These are phyloP conservation scores for Himalopsyche anomala DNA, from an alignment of 2,888 invertebrate species.

Conservation along the genomic window DNA sequence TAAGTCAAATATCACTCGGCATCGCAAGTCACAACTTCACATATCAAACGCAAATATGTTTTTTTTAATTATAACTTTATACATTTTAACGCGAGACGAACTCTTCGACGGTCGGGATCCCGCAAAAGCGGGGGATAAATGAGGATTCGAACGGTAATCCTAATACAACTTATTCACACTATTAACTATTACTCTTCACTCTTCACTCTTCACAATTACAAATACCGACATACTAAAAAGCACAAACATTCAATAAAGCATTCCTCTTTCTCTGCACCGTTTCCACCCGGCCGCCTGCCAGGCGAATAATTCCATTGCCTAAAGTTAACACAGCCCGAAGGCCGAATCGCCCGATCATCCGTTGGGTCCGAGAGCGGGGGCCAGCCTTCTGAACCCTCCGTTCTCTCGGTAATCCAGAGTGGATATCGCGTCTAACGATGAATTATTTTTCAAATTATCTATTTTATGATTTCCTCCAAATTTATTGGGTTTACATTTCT, in stretches of 20 bases:
- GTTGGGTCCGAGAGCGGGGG: conserved; percentile 64
- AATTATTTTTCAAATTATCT: conserved; percentile 61
- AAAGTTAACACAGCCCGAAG: conserved; percentile 24
- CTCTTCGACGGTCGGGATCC: conserved; percentile 36
- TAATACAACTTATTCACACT: conserved; percentile 44
- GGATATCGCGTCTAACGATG: conserved; percentile 55
- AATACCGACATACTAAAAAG: conserved; percentile 29
- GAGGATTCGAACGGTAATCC: conserved; percentile 47
- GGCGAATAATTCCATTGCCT: conserved; percentile 57
- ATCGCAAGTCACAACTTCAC: conserved; percentile 23
- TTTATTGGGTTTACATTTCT: conserved; percentile 49
- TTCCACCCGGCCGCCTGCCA: conserved; percentile 62
- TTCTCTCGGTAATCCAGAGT: conserved; percentile 64
- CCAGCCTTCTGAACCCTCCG: conserved; percentile 55
- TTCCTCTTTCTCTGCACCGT: conserved; percentile 48
- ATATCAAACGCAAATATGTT: conserved; percentile 34
- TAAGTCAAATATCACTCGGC: conserved; percentile 35
- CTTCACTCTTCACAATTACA: conserved; percentile 39
- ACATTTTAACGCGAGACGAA: conserved; percentile 19
- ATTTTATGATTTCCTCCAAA: conserved; percentile 48
- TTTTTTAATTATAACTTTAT: neutral
- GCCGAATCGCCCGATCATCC: conserved; percentile 56
- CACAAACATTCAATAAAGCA: conserved; percentile 56
- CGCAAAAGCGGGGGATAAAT: conserved; percentile 54
- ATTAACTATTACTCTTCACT: conserved; percentile 12